Conservation (phyloP, 2,888 invertebrate species). For the Pyrrhosoma nymphula region DNA sequence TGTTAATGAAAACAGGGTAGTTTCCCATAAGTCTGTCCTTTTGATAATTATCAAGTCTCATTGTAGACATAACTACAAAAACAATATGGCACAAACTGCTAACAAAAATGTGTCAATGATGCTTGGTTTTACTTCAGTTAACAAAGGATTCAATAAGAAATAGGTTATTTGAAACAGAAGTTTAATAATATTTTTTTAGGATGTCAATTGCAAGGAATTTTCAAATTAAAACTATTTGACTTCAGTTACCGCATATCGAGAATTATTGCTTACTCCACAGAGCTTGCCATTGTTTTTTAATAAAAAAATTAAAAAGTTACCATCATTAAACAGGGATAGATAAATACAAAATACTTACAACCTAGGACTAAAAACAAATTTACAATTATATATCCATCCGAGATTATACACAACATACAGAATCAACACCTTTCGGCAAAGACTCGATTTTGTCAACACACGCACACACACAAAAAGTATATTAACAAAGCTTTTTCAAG, state of each 20-base stretch:
- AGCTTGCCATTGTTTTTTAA: not conserved
- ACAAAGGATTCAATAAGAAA: not conserved
- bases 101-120: not conserved
- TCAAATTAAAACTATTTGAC: not conserved
- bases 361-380: not conserved
- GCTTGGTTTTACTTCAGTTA: not conserved
- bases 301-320: not conserved
- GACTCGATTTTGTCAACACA: not conserved
- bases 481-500: not conserved
- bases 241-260: not conserved
- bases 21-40: not conserved
- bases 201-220: not conserved
- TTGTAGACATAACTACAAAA: not conserved
- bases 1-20: not conserved
- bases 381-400: not conserved
- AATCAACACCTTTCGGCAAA: not conserved
- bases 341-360: not conserved
- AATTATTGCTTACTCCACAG: conserved; percentile 26
- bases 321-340: not conserved
- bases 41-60: not conserved
- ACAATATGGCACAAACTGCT: not conserved
- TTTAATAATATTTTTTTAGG: not conserved
- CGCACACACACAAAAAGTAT: not conserved
- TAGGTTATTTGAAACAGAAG: not conserved
- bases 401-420: conserved; percentile 12